A percentile compares a stretch with the other conserved stretches of the same genome.
phyloP scores from a whole-genome alignment of 2,888 invertebrate species.

The Amaurobius ferox region DNA sequence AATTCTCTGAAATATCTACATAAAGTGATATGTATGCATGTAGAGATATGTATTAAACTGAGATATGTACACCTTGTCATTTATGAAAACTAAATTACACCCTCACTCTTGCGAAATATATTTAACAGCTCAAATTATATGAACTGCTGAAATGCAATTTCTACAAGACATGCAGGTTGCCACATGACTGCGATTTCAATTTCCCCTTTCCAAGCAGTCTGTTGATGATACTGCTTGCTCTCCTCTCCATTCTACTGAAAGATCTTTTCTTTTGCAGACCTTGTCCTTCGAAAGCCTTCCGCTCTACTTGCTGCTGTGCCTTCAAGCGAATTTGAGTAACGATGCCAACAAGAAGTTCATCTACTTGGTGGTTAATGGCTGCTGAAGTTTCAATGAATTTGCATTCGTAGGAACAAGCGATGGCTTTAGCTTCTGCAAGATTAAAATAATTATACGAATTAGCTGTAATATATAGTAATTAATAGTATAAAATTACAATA shows the following conservation, averaged over 20 bases:
- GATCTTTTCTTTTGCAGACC: conserved; percentile 43
- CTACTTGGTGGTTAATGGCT: conserved; percentile 97
- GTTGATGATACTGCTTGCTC: conserved; percentile 42
- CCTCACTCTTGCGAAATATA: too few relatives aligned
- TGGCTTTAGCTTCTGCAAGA: conserved; percentile 89
- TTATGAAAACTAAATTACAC: too few relatives aligned
- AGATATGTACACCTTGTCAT: too few relatives aligned
- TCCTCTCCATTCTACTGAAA: conserved; percentile 25
- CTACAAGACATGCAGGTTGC: conserved; percentile 91
- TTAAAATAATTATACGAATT: too few relatives aligned
- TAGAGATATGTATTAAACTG: too few relatives aligned
- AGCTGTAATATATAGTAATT: too few relatives aligned
- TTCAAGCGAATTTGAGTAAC: conserved; percentile 93
- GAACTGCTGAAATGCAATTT: too few relatives aligned
- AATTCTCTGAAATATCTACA: too few relatives aligned
- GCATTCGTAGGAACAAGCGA: conserved; percentile 94
- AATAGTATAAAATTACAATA: too few relatives aligned
- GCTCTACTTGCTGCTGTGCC: conserved; percentile 66
- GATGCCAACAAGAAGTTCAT: conserved; percentile 95
- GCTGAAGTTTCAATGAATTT: conserved; percentile 98
- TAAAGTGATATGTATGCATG: too few relatives aligned
- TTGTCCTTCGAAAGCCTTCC: conserved; percentile 25
- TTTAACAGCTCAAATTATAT: too few relatives aligned
- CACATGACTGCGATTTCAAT: conserved; percentile 93
- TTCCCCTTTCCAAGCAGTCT: conserved; percentile 79